Base-by-base conservation (phyloP, 2,797 vertebrate species). In the Gobio occitaniae region DNA sequence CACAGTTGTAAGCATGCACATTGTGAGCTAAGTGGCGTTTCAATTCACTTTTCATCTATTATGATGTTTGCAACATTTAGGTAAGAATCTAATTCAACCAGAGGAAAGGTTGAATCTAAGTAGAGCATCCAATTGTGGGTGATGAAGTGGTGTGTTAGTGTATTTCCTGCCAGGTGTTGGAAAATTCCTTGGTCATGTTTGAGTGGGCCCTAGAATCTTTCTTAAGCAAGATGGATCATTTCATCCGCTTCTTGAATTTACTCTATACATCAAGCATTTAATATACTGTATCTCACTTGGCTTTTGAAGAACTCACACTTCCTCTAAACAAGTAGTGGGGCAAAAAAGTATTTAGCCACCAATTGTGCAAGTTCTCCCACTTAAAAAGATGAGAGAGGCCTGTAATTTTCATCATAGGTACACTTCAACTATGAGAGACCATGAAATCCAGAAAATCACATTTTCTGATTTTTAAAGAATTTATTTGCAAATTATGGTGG, bases 281-380 rank as follows among this genome's bases (percentile, higher is more conserved):
- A 44, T 63, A 19, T 63, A 48, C 47, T 48, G 47, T 48, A 29
- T 78, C 38, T 61, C 76, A 78, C 15, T 78, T 61, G n/a, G 15
- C 15, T 29, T 78, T 78, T 65, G n/a, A 61, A 59, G 4, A 21
- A 78, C 36, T 56, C 6, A n/a, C 19, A 76, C 10, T 76, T 56
- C 16, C 2, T 19, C 32, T 44, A 25, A 77, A 38, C 19, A 76
- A 77, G 74, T n/a, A 32, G 32, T 32, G 32, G 32, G 32, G 1
- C 32, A 32, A 32, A 32, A 32, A 32, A 32, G 32, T 32, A 32
- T 32, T 32, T 32, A 32, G 32, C 32, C 32, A 32, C 32, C 32
- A 32, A 32, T 32, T 32, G 32, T 32, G 32, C 32, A 32, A 32
- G 32, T 32, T 32, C 32, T 32, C 32, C 32, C 32, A 32, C 32